These are phyloP conservation scores for Halotydeus destructor DNA, from an alignment of 1,140 invertebrate genomes.

Conservation along the genomic window DNA sequence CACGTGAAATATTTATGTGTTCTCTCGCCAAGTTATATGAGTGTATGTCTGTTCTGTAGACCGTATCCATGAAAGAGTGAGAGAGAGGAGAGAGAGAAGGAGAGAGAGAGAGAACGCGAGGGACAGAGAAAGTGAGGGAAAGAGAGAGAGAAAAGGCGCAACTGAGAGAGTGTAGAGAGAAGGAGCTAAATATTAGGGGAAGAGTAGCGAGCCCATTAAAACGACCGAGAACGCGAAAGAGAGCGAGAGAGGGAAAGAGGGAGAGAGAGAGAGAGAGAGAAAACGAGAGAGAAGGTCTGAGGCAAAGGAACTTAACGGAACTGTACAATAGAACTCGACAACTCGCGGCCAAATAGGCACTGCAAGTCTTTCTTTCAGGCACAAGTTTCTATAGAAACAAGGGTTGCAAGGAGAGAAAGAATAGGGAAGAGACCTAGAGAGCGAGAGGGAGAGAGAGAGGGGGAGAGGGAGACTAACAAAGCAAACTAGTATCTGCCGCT, in stretches of 20 bases:
- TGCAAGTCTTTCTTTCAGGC: background rate
- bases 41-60: background rate
- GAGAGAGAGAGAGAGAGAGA: conserved; percentile 5
- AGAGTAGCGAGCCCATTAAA: no score
- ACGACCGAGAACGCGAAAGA: background rate
- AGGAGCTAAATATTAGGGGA: no score
- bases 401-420: background rate
- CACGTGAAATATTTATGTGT: background rate
- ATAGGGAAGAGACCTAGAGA: background rate
- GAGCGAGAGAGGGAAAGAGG: background rate
- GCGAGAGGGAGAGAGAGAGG: background rate
- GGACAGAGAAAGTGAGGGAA: background rate
- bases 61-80: background rate
- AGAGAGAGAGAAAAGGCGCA: background rate
- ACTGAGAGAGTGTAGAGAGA: background rate
- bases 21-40: background rate
- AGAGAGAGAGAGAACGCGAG: background rate
- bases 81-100: background rate
- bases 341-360: background rate
- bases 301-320: no score
- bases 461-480: background rate
- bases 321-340: background rate
- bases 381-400: background rate
- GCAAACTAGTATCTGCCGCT: no score
- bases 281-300: conserved; percentile 1